Evolutionary conservation across 2,797 vertebrate genomes (phyloP).

Genomic region (Rallus crepitans): DNA sequence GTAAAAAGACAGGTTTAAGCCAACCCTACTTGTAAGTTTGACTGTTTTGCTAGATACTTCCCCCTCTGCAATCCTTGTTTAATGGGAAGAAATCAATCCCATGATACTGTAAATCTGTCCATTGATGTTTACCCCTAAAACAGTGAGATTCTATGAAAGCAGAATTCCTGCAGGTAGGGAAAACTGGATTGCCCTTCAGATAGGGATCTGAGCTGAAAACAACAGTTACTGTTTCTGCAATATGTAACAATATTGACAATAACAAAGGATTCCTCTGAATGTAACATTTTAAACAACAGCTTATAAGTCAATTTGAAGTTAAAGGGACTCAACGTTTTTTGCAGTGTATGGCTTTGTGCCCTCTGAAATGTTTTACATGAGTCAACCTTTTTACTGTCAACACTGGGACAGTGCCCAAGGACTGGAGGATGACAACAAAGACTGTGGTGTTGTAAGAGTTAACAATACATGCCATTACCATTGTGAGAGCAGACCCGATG

Average conservation of each 20-base stretch:
- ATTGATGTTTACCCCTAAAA: neutral
- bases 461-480: conserved; percentile 85
- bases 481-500: conserved; percentile 91
- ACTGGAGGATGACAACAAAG: neutral
- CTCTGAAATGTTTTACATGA: neutral
- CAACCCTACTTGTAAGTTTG: neutral
- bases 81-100: neutral
- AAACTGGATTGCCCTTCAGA: neutral
- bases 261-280: neutral
- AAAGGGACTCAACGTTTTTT: neutral
- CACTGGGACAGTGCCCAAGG: fast-evolving
- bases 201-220: neutral
- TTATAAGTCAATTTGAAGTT: neutral
- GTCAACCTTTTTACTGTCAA: neutral
- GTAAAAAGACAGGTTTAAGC: neutral
- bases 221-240: neutral
- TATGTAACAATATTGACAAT: neutral
- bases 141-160: neutral
- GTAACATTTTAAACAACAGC: neutral
- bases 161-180: neutral
- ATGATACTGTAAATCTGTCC: neutral
- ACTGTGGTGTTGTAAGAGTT: neutral
- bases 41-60: neutral
- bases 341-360: neutral
- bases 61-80: fast-evolving